Evolutionary conservation across 1,140 invertebrate species (phyloP).

Genomic region (Acyrthosiphon pisum): DNA sequence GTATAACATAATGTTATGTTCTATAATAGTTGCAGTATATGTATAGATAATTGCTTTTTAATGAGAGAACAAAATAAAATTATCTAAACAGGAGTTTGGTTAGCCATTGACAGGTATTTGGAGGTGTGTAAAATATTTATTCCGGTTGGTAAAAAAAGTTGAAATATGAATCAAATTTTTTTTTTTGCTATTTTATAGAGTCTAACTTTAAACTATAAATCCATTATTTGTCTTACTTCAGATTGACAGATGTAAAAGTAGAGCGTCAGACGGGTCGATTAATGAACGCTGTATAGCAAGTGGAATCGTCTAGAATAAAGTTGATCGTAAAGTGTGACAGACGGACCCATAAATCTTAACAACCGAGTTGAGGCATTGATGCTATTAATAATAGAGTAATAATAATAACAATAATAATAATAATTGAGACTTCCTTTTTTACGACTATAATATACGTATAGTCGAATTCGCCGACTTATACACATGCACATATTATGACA

Average conservation of each 20-base stretch:
- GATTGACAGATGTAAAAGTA: not conserved
- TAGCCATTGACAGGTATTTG: not conserved
- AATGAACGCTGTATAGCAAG: not conserved
- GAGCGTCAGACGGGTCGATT: not conserved
- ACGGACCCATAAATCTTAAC: not conserved
- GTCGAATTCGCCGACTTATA: not conserved
- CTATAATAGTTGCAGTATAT: not conserved
- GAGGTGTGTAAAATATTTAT: too few species aligned
- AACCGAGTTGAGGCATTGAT: not conserved
- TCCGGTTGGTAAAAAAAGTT: too few species aligned
- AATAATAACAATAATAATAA: not conserved
- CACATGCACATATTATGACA: too few species aligned
- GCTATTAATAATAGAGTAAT: not conserved
- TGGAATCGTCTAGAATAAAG: not conserved
- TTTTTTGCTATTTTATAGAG: not conserved
- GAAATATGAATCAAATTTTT: not conserved
- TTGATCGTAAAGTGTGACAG: not conserved
- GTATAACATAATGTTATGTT: not conserved
- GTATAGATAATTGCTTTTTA: not conserved
- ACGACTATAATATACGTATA: not conserved
- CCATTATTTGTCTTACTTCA: not conserved
- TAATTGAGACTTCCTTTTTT: conserved; percentile 8
- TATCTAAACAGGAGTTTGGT: not conserved
- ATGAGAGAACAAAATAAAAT: not conserved
- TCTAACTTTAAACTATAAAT: not conserved